These are phyloP conservation scores for Takifugu flavidus DNA, from an alignment of 2,113 vertebrate genomes.

Conservation along the genomic window DNA sequence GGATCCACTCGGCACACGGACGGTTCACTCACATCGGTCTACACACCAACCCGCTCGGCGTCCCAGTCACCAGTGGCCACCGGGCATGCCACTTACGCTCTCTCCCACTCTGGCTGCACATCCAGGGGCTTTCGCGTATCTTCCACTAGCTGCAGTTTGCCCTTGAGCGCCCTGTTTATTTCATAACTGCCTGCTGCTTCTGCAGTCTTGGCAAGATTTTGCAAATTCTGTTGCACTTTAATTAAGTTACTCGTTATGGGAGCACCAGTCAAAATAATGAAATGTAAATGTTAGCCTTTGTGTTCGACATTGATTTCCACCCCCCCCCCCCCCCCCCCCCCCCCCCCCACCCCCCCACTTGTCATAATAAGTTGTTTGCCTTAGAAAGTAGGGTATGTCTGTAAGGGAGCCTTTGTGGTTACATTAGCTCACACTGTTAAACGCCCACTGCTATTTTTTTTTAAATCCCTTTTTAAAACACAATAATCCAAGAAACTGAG, in stretches of 20 bases:
- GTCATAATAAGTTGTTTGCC: slow-evolving; percentile 5
- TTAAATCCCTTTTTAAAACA: too few species aligned
- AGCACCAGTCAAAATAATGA: slow-evolving; percentile 46
- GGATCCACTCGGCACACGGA: slow-evolving; percentile 15
- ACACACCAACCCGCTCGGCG: slow-evolving; percentile 18
- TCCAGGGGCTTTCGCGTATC: too few species aligned
- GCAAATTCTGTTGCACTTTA: slow-evolving; percentile 34
- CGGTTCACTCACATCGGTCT: slow-evolving; percentile 23
- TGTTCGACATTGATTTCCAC: slow-evolving; percentile 21
- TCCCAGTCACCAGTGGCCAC: slow-evolving; percentile 21
- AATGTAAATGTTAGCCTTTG: slow-evolving; percentile 46
- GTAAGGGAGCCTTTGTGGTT: slow-evolving; percentile 14
- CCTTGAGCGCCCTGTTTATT: slow-evolving; percentile 15
- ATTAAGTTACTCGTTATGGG: slow-evolving; percentile 36
- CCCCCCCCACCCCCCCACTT: background rate
- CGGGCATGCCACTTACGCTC: slow-evolving; percentile 20
- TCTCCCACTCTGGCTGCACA: slow-evolving; percentile 7
- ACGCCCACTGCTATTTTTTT: too few species aligned
- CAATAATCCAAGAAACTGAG: too few species aligned
- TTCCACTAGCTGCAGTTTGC: slow-evolving; percentile 3
- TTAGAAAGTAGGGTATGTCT: slow-evolving; percentile 9
- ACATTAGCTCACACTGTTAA: background rate
- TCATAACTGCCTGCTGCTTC: slow-evolving; percentile 19
- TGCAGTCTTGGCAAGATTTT: slow-evolving; percentile 16
- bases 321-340: slow-evolving; percentile 10